A percentile compares a stretch with the other conserved stretches of the same genome.
phyloP scores from a whole-genome alignment of 2,113 vertebrate genomes.

The Psettodes erumei region DNA sequence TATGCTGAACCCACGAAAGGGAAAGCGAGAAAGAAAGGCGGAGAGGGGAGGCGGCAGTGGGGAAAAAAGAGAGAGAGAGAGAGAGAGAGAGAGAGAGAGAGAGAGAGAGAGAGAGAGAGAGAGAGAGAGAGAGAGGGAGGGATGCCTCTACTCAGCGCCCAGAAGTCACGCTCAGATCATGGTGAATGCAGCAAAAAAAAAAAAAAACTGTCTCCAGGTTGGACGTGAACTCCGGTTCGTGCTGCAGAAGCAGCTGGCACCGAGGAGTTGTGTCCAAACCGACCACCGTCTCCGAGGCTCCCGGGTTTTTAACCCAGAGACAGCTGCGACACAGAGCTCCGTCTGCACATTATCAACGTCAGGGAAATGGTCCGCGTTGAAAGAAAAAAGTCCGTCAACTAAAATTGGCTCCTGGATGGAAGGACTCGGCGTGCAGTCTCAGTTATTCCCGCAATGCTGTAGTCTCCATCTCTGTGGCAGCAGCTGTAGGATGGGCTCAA shows the following conservation, averaged over 20 bases:
- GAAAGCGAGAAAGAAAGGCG: slow-evolving; percentile 41
- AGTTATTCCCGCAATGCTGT: slow-evolving; percentile 75
- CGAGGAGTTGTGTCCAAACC: slow-evolving; percentile 27
- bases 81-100: slow-evolving; percentile 12
- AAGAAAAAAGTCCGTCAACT: slow-evolving; percentile 12
- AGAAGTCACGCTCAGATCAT: slow-evolving; percentile 78
- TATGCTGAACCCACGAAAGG: slow-evolving; percentile 55
- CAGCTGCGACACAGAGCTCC: slow-evolving; percentile 30
- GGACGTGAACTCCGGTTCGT: slow-evolving; percentile 68
- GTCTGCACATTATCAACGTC: slow-evolving; percentile 26
- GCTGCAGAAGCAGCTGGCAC: slow-evolving; percentile 42
- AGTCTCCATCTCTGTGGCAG: slow-evolving; percentile 63
- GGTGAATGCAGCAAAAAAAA: slow-evolving; percentile 76
- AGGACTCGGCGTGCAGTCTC: slow-evolving; percentile 32
- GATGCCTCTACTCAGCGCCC: slow-evolving; percentile 66
- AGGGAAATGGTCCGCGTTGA: background rate
- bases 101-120: slow-evolving; percentile 28
- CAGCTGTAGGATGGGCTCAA: slow-evolving; percentile 67
- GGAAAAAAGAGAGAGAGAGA: slow-evolving; percentile 34
- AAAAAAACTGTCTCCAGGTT: slow-evolving; percentile 71
- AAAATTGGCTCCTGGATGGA: slow-evolving; percentile 3
- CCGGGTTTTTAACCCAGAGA: slow-evolving; percentile 33
- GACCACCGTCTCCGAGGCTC: slow-evolving; percentile 43
- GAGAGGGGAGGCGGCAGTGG: slow-evolving; percentile 33
- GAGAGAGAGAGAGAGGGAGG: slow-evolving; percentile 38